phyloP scores from a whole-genome alignment of 2,113 vertebrate genomes.

The Toxotes chatareus region DNA sequence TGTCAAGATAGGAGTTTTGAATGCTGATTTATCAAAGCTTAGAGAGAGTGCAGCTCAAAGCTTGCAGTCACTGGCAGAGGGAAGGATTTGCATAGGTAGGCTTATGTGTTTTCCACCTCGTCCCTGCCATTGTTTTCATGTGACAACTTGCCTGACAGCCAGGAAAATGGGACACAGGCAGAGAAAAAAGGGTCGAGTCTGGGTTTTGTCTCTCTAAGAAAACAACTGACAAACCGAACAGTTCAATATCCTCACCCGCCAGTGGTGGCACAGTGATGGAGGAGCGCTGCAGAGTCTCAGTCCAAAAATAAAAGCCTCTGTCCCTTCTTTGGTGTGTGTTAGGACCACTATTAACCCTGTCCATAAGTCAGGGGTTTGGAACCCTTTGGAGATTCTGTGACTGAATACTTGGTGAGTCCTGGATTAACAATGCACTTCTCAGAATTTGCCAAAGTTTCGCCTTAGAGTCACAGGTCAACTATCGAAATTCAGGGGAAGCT shows the following conservation, averaged over 20 bases:
- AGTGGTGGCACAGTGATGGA: slow-evolving; percentile 44
- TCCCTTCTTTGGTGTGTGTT: slow-evolving; percentile 38
- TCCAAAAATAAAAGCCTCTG: slow-evolving; percentile 44
- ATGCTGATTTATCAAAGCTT: slow-evolving; percentile 59
- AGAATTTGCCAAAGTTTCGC: slow-evolving; percentile 33
- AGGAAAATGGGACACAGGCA: slow-evolving; percentile 72
- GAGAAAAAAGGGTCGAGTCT: slow-evolving; percentile 65
- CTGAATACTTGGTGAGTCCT: slow-evolving; percentile 33
- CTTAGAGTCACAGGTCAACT: slow-evolving; percentile 55
- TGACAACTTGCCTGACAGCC: slow-evolving; percentile 78
- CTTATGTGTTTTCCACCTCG: slow-evolving; percentile 73
- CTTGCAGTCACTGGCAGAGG: slow-evolving; percentile 57
- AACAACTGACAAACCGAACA: slow-evolving; percentile 67
- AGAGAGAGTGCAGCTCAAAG: slow-evolving; percentile 56
- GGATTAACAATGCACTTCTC: slow-evolving; percentile 55
- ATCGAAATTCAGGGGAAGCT: slow-evolving; percentile 42
- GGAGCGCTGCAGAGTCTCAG: slow-evolving; percentile 16
- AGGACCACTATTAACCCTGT: slow-evolving; percentile 47
- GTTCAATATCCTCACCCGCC: slow-evolving; percentile 64
- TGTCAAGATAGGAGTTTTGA: slow-evolving; percentile 63
- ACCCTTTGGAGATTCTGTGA: slow-evolving; percentile 37
- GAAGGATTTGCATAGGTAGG: slow-evolving; percentile 78
- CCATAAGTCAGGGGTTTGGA: slow-evolving; percentile 12
- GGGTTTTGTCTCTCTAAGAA: slow-evolving; percentile 72
- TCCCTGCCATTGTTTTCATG: slow-evolving; percentile 75